Evolutionary conservation across 2,888 invertebrate species (phyloP).

Genomic region (Lepetodrilus schrolli): DNA sequence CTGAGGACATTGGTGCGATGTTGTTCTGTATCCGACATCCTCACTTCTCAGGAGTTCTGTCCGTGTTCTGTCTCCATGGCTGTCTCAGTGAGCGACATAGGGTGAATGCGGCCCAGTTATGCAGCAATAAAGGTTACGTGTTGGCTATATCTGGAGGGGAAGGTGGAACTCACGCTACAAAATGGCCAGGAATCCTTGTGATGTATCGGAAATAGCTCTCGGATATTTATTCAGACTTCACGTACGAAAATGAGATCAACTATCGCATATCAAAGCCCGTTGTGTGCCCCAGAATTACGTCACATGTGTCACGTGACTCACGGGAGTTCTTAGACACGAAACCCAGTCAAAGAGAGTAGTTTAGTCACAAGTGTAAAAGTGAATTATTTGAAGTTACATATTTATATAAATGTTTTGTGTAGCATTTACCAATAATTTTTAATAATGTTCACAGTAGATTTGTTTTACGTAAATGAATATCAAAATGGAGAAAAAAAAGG

Average conservation of each 20-base stretch:
- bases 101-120: neutral
- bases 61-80: too few relatives aligned
- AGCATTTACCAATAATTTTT: too few relatives aligned
- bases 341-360: too few relatives aligned
- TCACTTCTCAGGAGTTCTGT: too few relatives aligned
- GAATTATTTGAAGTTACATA: too few relatives aligned
- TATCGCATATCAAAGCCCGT: slow-evolving; percentile 19
- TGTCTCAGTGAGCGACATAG: too few relatives aligned
- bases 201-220: slow-evolving; percentile 2
- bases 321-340: neutral
- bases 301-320: neutral
- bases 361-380: neutral
- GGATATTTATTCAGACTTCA: slow-evolving; percentile 11
- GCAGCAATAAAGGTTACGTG: slow-evolving; percentile 7
- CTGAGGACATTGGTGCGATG: too few relatives aligned
- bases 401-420: too few relatives aligned
- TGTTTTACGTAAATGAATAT: too few relatives aligned
- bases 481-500: too few relatives aligned
- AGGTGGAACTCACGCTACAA: neutral
- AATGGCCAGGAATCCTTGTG: slow-evolving; percentile 2
- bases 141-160: neutral
- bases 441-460: too few relatives aligned
- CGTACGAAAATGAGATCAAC: neutral
- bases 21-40: too few relatives aligned
- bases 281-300: neutral